Base-by-base conservation (phyloP, 1,140 invertebrate species). In the Hyphantria cunea region DNA sequence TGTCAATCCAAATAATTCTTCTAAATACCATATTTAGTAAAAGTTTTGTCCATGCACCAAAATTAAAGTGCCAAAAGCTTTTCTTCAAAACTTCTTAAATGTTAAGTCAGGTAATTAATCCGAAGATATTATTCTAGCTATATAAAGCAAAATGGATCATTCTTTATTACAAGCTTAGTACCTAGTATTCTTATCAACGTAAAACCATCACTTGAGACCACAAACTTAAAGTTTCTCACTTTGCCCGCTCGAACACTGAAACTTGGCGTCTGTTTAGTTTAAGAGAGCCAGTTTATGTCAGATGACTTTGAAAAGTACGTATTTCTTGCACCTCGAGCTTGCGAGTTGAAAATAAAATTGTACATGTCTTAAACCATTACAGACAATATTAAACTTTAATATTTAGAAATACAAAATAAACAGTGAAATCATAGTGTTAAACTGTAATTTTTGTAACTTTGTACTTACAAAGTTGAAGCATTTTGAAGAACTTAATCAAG, bases 201-300 rank as follows among this genome's bases (percentile, higher is more conserved):
- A 67, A 68, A 72, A 61, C 70, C 70, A 73, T 76, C 63, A 72
- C 12, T 73, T 55, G 42, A 60, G 50, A 45, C 69, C 69, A 64
- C 65, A 75, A 79, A 72, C 70, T 70, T 53, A 77, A 80, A 82
- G 66, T 80, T 78, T 78, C 65, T 64, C 67, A 56, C 68, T 73
- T 68, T 68, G 68, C 56, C 49, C 66, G 71, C 69, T 70, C 65
- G 48, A 78, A 71, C 72, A 76, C 60, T 68, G 62, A 74, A 80
- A 82, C 76, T 78, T 82, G 70, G 64, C 74, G 72, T 76, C 74
- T 80, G 78, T 76, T 80, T 82, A 74, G 78, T 80, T 80, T 78
- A 78, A 79, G 64, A 70, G 68, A 77, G 70, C 70, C 72, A 80
- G 75, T 80, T 80, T 76, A 73, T 66, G 77, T 78, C 70, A 72